Evolutionary conservation across 2,113 vertebrate species (phyloP).

Genomic region (Chloropsis hardwickii): DNA sequence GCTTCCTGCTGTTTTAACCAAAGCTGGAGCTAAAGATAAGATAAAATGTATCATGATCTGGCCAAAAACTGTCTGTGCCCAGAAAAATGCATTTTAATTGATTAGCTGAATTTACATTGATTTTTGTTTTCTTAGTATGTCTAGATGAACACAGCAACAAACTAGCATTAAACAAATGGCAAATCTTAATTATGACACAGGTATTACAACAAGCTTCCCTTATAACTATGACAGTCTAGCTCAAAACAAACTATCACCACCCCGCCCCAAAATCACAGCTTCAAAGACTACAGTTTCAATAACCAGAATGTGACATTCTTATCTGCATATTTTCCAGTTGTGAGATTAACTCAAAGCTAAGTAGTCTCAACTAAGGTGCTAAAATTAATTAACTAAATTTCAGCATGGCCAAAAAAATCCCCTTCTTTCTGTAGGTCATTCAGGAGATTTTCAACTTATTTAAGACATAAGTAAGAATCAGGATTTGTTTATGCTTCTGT

Average conservation of each 20-base stretch:
- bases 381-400: not conserved
- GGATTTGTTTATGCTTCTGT: not conserved
- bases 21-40: not conserved
- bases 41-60: not conserved
- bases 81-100: not conserved
- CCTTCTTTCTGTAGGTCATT: not conserved
- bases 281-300: not conserved
- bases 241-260: not conserved
- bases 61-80: not conserved
- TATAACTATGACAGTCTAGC: not conserved
- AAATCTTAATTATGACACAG: not conserved
- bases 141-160: not conserved
- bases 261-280: not conserved
- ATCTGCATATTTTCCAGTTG: not conserved
- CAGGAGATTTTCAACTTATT: not conserved
- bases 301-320: not conserved
- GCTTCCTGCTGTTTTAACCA: not conserved
- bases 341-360: not conserved
- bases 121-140: not conserved
- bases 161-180: not conserved
- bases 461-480: not conserved
- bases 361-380: not conserved
- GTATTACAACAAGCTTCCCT: not conserved
- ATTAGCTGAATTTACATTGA: not conserved
- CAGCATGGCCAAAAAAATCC: not conserved